These are phyloP conservation scores for Zaprionus gabonicus DNA, from an alignment of 1,140 invertebrate genomes.

Conservation along the genomic window DNA sequence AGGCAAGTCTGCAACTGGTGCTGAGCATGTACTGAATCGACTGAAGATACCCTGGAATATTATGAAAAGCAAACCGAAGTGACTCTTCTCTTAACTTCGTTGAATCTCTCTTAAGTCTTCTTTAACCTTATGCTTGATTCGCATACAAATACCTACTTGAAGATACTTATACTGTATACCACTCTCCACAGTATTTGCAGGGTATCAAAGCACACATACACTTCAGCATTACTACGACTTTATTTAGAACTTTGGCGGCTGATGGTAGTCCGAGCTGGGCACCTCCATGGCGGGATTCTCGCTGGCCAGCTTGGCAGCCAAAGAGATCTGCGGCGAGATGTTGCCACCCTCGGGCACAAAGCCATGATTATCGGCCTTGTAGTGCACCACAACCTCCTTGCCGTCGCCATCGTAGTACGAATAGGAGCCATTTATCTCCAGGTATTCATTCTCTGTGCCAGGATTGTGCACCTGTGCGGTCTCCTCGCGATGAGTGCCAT, in stretches of 20 bases:
- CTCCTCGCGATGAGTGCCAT: slow-evolving; percentile 73
- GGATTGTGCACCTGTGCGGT: slow-evolving; percentile 64
- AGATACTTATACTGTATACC: no score
- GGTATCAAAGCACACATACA: background rate
- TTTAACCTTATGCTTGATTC: no score
- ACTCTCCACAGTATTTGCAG: background rate
- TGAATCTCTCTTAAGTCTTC: no score
- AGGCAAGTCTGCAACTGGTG: no score
- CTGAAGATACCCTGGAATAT: no score
- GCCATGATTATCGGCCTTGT: slow-evolving; percentile 77
- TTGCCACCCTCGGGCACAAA: slow-evolving; percentile 76
- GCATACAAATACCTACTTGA: no score
- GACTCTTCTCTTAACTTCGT: no score
- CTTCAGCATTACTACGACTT: background rate
- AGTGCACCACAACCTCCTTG: slow-evolving; percentile 70
- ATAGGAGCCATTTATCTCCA: slow-evolving; percentile 75
- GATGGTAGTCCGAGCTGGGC: slow-evolving; percentile 54
- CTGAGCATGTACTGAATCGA: no score
- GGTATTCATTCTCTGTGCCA: slow-evolving; percentile 64
- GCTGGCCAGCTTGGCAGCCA: slow-evolving; percentile 71
- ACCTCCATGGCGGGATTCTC: slow-evolving; percentile 23
- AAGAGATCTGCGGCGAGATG: slow-evolving; percentile 63
- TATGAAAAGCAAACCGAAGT: no score
- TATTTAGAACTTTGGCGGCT: slow-evolving; percentile 61
- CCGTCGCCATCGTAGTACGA: slow-evolving; percentile 75